Percentiles rank a stretch among this genome's conserved stretches.
These are phyloP conservation scores for Drosophila albomicans DNA, from an alignment of 1,140 invertebrate species.

Conservation along the genomic window DNA sequence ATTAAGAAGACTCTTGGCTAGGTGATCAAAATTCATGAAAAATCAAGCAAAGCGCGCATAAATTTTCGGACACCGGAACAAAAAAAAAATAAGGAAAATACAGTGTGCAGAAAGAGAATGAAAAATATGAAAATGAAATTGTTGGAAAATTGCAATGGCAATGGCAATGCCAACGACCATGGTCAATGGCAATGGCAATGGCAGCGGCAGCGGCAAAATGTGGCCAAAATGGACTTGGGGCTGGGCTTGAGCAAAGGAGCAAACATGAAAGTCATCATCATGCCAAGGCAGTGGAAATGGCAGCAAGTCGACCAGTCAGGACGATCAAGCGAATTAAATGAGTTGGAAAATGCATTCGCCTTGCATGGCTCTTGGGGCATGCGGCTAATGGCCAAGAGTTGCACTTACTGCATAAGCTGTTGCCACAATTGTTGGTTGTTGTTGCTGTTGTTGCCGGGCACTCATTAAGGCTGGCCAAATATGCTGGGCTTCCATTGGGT, in stretches of 20 bases:
- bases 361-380: slow-evolving; percentile 23
- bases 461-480: slow-evolving; percentile 37
- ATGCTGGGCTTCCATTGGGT: slow-evolving; percentile 20
- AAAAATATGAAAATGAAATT: slow-evolving; percentile 53
- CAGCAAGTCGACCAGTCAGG: slow-evolving; percentile 8
- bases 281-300: neutral
- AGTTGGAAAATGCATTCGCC: slow-evolving; percentile 57
- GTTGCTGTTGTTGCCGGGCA: slow-evolving; percentile 6
- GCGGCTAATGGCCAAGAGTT: slow-evolving; percentile 38
- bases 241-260: neutral
- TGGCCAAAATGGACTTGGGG: slow-evolving; percentile 5
- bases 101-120: slow-evolving; percentile 24
- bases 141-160: slow-evolving; percentile 57
- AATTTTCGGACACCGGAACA: slow-evolving; percentile 14
- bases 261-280: slow-evolving; percentile 24
- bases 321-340: slow-evolving; percentile 47
- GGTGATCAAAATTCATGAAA: slow-evolving; percentile 56
- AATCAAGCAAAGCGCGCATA: slow-evolving; percentile 51
- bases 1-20: slow-evolving; percentile 34
- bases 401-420: slow-evolving; percentile 24
- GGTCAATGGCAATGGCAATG: slow-evolving; percentile 33
- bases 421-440: neutral
- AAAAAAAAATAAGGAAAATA: neutral
- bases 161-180: slow-evolving; percentile 20
- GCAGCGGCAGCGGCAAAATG: slow-evolving; percentile 14